Evolutionary conservation across 2,797 vertebrate genomes (phyloP).

Genomic region (Todus mexicanus): DNA sequence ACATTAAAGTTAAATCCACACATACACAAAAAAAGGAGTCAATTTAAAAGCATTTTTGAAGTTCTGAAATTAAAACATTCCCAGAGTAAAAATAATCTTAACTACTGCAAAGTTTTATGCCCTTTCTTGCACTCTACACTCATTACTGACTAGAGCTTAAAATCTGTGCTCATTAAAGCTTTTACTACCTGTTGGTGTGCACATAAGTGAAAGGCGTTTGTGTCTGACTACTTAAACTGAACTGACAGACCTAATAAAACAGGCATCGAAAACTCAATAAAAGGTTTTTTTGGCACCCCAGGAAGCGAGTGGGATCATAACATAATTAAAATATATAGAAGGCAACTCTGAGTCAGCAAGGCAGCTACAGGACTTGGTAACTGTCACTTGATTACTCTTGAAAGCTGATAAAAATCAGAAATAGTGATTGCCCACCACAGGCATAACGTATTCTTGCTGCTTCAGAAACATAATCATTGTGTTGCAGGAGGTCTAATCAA

Average conservation of each 20-base stretch:
- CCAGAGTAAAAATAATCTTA: slow-evolving; percentile 56
- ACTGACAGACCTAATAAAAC: slow-evolving; percentile 15
- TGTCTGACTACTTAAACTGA: slow-evolving; percentile 41
- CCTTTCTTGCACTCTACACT: slow-evolving; percentile 17
- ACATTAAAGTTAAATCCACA: slow-evolving; percentile 34
- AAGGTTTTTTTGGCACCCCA: slow-evolving; percentile 4
- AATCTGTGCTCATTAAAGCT: slow-evolving; percentile 49
- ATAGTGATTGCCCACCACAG: slow-evolving; percentile 46
- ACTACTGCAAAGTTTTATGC: slow-evolving; percentile 54
- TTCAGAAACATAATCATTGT: slow-evolving; percentile 57
- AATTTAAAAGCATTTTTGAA: slow-evolving; percentile 20
- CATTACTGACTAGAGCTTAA: slow-evolving; percentile 37
- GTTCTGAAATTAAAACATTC: slow-evolving; percentile 42
- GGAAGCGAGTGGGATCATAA: slow-evolving; percentile 7
- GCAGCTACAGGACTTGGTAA: not conserved
- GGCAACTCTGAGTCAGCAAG: slow-evolving; percentile 42
- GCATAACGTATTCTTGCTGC: slow-evolving; percentile 6
- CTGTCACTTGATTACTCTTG: slow-evolving; percentile 54
- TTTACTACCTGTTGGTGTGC: slow-evolving; percentile 41
- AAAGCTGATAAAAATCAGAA: slow-evolving; percentile 52
- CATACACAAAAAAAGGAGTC: not conserved
- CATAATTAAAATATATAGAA: slow-evolving; percentile 59
- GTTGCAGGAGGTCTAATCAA: slow-evolving; percentile 62
- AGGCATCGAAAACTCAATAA: slow-evolving; percentile 1
- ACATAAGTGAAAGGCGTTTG: not conserved